Evolutionary conservation across 2,797 vertebrate genomes (phyloP).

Genomic region (Oreochromis grahami): DNA sequence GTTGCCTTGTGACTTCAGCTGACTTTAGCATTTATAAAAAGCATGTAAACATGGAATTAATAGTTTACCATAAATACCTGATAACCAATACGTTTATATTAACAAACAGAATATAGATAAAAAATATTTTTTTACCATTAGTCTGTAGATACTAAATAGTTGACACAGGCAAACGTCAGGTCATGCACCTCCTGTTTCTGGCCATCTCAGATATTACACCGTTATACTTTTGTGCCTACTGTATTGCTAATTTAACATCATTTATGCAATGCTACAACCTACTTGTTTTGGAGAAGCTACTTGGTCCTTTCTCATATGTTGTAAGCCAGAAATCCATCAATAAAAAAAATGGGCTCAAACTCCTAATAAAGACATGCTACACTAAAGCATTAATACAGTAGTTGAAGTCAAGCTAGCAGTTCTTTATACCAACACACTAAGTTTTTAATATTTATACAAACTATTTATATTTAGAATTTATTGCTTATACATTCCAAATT

Average conservation of each 20-base stretch:
- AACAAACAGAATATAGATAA: background rate
- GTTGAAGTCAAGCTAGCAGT: constrained; percentile 1
- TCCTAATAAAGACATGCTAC: background rate
- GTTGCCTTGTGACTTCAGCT: background rate
- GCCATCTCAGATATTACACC: background rate
- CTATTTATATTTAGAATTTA: background rate
- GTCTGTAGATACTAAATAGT: background rate
- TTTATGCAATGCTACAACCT: background rate
- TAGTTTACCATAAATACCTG: background rate
- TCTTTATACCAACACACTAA: background rate
- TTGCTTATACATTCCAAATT: background rate
- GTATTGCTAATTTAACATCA: background rate
- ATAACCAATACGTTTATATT: background rate
- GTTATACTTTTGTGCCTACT: background rate
- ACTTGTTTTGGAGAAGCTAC: background rate
- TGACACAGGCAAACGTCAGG: background rate
- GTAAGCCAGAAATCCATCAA: background rate
- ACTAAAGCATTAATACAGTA: constrained; percentile 1
- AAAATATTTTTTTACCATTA: background rate
- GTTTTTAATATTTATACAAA: background rate
- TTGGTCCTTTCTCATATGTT: background rate
- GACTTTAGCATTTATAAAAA: background rate
- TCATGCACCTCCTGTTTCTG: background rate
- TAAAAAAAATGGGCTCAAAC: background rate
- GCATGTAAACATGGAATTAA: background rate